Percentiles rank a stretch among this genome's conserved stretches.
phyloP scores from a whole-genome alignment of 2,888 invertebrate species.

The Ametastegia equiseti region DNA sequence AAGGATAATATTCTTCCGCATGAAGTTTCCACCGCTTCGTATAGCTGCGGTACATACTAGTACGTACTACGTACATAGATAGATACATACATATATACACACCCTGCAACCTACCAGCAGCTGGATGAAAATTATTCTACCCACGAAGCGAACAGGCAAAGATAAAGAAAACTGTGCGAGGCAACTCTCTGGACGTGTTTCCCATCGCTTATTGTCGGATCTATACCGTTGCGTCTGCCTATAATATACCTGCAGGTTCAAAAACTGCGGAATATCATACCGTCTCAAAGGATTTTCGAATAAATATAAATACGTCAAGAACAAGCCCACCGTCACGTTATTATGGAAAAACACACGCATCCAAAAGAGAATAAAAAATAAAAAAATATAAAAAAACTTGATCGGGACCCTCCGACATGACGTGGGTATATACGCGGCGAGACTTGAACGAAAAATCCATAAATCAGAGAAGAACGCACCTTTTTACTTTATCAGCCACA shows the following conservation, averaged over 20 bases:
- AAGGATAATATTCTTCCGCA: background rate
- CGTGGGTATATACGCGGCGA: no score
- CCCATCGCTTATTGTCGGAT: background rate
- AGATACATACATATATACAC: no score
- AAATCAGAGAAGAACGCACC: no score
- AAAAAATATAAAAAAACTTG: no score
- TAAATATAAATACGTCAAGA: background rate
- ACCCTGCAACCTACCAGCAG: no score
- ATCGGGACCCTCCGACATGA: no score
- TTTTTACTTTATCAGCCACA: no score
- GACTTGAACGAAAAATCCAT: no score
- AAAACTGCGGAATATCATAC: background rate
- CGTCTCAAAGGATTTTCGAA: background rate
- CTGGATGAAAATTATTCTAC: background rate
- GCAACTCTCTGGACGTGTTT: background rate
- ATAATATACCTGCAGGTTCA: background rate
- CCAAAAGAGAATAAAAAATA: no score
- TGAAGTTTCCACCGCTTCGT: background rate
- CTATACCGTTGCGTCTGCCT: no score
- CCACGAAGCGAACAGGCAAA: conserved; percentile 7
- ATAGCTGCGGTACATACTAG: no score
- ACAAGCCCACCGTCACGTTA: background rate
- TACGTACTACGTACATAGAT: no score
- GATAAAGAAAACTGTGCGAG: background rate
- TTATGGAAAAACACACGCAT: background rate